Percentiles rank a stretch among this genome's conserved stretches.
phyloP scores from a whole-genome alignment of 2,797 vertebrate genomes.

The Cirrhinus molitorella region DNA sequence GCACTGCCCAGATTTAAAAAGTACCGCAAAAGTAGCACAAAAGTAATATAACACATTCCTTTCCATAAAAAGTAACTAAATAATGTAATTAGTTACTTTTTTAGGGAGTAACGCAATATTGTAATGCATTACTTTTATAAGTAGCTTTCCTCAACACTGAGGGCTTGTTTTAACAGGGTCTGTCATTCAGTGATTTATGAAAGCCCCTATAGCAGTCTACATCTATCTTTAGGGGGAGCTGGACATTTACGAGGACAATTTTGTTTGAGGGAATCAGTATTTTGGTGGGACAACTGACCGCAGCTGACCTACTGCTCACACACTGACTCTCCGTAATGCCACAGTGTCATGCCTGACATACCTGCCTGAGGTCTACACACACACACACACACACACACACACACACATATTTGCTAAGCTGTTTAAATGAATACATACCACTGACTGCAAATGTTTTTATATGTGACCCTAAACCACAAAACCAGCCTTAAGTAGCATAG shows the following conservation, averaged over 20 bases:
- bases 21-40: no score
- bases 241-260: slow-evolving; percentile 40
- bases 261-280: slow-evolving; percentile 29
- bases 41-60: no score
- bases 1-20: no score
- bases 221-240: slow-evolving; percentile 57
- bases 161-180: slow-evolving; percentile 42
- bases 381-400: background rate
- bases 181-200: slow-evolving; percentile 52
- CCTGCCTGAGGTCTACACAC: slow-evolving; percentile 31
- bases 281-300: slow-evolving; percentile 49
- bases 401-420: background rate
- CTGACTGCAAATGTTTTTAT: background rate
- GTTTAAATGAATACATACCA: background rate
- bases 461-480: no score
- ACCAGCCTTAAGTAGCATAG: no score
- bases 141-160: no score
- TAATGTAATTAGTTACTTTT: no score
- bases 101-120: no score
- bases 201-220: slow-evolving; percentile 32
- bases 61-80: no score
- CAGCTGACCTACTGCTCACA: slow-evolving; percentile 40
- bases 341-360: slow-evolving; percentile 53
- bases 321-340: slow-evolving; percentile 26
- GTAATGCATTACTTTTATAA: no score